Evolutionary conservation across 2,113 vertebrate species (phyloP), one percentile per base, ranked within the genome.

Genomic region (Miniopterus natalensis): DNA sequence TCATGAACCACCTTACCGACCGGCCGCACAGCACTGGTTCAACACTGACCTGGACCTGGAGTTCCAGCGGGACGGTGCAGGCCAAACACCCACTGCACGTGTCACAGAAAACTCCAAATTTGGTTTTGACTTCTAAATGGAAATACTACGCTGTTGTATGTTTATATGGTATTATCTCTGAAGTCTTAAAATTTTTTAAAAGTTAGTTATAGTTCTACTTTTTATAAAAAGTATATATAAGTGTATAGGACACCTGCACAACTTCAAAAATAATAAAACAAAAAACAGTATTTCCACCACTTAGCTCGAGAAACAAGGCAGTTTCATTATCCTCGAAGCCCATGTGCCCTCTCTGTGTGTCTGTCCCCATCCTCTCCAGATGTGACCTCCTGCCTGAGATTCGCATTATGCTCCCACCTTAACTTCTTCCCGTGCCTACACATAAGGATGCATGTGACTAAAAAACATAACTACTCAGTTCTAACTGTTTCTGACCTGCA

Each of bases 221-320:
- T 81, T 57, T 15, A 47, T 53, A 36, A 90, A 77, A 75, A 45
- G 11, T 68, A 31, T n/a, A n/a, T 14, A 49, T 15, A 1, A 81
- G 61, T 45, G 1, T n/a, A 49, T n/a, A 49, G 40, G 25, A 65
- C 3, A 74, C 29, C 36, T 79, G 18, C 21, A 53, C 12, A n/a
- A 25, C 31, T 94, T 61, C 45, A 45, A 47, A 73, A 94, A 77
- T 18, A 66, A 57, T 51, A 68, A 49, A 36, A 70, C 65, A n/a
- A 61, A 36, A 17, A 53, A 6, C 3, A 74, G 23, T 73, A n/a
- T 71, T 70, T 73, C 75, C 6, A 68, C n/a, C 57, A 27, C 14
- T 23, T 23, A 87, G 27, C 12, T 49, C 77, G 68, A 57, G 17
- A 88, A 92, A 57, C 17, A 66, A 31, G 68, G n/a, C 3, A 61